These are phyloP conservation scores for Barnardius zonarius DNA, from an alignment of 2,113 vertebrate genomes.

Conservation along the genomic window DNA sequence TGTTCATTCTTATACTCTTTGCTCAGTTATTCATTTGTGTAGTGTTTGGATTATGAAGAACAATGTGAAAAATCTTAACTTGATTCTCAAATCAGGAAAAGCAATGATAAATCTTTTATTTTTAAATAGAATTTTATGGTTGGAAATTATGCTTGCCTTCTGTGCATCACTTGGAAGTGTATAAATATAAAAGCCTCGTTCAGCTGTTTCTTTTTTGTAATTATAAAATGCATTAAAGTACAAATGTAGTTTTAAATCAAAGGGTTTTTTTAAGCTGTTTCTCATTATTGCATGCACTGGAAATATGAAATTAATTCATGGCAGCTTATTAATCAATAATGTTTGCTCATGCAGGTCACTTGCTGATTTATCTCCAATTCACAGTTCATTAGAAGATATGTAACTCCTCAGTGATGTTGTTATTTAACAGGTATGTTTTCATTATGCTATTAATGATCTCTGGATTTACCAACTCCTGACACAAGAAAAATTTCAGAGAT, in stretches of 20 bases:
- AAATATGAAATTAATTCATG: constrained; percentile 33
- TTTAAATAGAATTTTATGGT: constrained; percentile 44
- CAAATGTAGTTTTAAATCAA: constrained; percentile 47
- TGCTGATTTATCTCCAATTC: constrained; percentile 45
- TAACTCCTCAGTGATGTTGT: constrained; percentile 28
- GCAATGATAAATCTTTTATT: constrained; percentile 47
- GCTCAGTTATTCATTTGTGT: neutral
- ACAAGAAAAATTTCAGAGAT: neutral
- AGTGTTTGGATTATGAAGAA: neutral
- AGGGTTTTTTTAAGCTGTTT: constrained; percentile 20
- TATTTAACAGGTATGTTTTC: constrained; percentile 21
- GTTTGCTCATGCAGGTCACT: constrained; percentile 60
- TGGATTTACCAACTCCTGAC: neutral
- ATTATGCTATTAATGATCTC: neutral
- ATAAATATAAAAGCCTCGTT: constrained; percentile 39
- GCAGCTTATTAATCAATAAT: constrained; percentile 55
- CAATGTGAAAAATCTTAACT: constrained; percentile 1
- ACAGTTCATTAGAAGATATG: constrained; percentile 31
- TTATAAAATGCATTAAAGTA: constrained; percentile 46
- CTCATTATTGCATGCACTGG: neutral
- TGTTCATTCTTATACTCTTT: constrained; percentile 1
- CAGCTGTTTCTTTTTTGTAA: constrained; percentile 31
- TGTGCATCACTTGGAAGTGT: neutral
- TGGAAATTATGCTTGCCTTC: constrained; percentile 54
- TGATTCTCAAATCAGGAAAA: constrained; percentile 35